These are phyloP conservation scores for Pissodes strobi DNA, from an alignment of 1,140 invertebrate species.

Conservation along the genomic window DNA sequence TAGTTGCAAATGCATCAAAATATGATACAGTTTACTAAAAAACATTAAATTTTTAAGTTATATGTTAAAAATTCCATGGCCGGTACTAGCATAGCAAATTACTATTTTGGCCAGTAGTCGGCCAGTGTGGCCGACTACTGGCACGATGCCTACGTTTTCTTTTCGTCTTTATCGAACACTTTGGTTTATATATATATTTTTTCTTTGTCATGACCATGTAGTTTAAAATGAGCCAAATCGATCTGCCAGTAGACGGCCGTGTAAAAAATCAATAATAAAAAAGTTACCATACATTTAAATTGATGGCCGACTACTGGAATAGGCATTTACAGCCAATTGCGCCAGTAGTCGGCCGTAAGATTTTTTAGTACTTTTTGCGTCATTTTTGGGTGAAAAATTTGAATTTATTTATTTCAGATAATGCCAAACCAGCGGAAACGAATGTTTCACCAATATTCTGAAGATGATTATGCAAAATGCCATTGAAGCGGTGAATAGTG, in stretches of 20 bases:
- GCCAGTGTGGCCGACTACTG: background rate
- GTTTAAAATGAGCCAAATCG: background rate
- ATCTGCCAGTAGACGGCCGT: too few relatives aligned
- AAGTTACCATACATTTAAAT: too few relatives aligned
- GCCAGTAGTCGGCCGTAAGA: background rate
- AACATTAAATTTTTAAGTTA: too few relatives aligned
- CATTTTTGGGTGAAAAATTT: background rate
- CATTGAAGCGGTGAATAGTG: background rate
- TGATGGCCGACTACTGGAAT: background rate
- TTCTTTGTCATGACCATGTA: background rate
- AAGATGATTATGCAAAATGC: background rate
- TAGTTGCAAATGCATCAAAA: too few relatives aligned
- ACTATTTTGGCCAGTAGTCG: too few relatives aligned
- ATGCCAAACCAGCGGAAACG: too few relatives aligned
- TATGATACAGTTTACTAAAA: too few relatives aligned
- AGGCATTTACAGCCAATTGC: background rate
- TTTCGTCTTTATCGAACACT: background rate
- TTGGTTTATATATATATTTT: background rate
- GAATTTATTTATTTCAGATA: too few relatives aligned
- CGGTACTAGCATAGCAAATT: too few relatives aligned
- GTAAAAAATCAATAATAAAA: background rate
- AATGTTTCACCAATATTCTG: too few relatives aligned
- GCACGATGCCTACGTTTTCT: background rate
- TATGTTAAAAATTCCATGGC: too few relatives aligned
- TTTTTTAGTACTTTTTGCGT: background rate